Conservation (phyloP, 2,888 invertebrate species). For the Drosophila rellima region DNA sequence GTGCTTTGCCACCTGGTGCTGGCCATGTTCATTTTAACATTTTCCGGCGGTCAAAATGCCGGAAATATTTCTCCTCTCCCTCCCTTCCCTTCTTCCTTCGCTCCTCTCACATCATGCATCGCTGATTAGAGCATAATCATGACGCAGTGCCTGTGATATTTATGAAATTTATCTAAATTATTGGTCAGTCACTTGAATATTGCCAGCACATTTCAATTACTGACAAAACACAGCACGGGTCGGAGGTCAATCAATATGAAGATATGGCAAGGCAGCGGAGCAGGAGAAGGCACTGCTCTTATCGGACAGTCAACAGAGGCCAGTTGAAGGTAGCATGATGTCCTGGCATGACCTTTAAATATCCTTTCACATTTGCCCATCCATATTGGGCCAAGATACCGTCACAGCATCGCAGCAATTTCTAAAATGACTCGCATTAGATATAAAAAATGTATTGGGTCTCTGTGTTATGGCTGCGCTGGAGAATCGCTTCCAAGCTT, state of each 20-base stretch:
- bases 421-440: constrained; percentile 70
- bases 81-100: neutral
- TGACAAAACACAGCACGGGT: constrained; percentile 16
- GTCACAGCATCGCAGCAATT: constrained; percentile 33
- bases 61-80: constrained; percentile 37
- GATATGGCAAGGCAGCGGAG: constrained; percentile 11
- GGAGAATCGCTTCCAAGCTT: constrained; percentile 27
- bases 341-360: constrained; percentile 71
- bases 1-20: constrained; percentile 56
- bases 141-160: constrained; percentile 30
- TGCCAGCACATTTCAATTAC: constrained; percentile 67
- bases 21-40: constrained; percentile 57
- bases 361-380: constrained; percentile 66
- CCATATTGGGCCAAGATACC: constrained; percentile 28
- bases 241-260: constrained; percentile 55
- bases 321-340: constrained; percentile 32
- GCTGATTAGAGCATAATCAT: constrained; percentile 42
- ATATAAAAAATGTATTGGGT: constrained; percentile 75
- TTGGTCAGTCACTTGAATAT: constrained; percentile 38
- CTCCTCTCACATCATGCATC: constrained; percentile 23
- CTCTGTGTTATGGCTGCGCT: constrained; percentile 53
- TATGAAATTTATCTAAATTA: constrained; percentile 63
- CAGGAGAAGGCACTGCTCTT: constrained; percentile 35
- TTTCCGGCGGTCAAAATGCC: constrained; percentile 44
- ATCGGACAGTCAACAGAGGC: constrained; percentile 24